These are phyloP conservation scores for Agriotes lineatus DNA, from an alignment of 2,888 invertebrate species.

Conservation along the genomic window DNA sequence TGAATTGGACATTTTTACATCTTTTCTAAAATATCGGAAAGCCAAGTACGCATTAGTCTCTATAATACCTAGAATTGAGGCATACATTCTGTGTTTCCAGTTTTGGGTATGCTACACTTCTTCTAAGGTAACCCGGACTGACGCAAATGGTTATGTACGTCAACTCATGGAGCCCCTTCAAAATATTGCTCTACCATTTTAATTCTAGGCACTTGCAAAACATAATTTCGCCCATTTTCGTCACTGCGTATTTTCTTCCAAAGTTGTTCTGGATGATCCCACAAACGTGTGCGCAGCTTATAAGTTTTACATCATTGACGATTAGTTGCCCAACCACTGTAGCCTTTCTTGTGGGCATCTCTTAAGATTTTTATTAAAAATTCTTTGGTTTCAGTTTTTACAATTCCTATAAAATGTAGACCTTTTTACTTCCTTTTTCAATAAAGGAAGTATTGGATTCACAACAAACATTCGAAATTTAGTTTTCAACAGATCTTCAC, in stretches of 20 bases:
- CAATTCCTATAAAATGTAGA: no score
- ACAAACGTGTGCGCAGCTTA: slow-evolving; percentile 30
- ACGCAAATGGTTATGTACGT: slow-evolving; percentile 40
- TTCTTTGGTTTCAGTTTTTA: no score
- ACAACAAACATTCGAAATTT: no score
- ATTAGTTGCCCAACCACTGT: no score
- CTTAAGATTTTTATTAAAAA: no score
- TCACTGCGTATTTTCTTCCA: slow-evolving; percentile 11
- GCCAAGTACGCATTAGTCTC: slow-evolving; percentile 19
- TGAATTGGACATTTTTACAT: no score
- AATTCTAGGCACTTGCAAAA: slow-evolving; percentile 9
- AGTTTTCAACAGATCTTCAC: no score
- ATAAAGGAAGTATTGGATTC: no score
- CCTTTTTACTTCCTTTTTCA: no score
- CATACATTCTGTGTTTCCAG: slow-evolving; percentile 41
- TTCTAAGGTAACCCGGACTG: slow-evolving; percentile 42
- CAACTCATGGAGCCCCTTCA: background rate
- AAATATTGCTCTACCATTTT: slow-evolving; percentile 1
- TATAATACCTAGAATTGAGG: slow-evolving; percentile 35
- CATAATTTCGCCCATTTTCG: no score
- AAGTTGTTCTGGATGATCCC: background rate
- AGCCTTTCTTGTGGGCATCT: background rate
- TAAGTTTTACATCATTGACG: no score
- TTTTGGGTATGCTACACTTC: slow-evolving; percentile 39
- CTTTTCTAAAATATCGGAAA: no score